Conservation (phyloP, 2,113 vertebrate genomes). For the Calidris pugnax region DNA sequence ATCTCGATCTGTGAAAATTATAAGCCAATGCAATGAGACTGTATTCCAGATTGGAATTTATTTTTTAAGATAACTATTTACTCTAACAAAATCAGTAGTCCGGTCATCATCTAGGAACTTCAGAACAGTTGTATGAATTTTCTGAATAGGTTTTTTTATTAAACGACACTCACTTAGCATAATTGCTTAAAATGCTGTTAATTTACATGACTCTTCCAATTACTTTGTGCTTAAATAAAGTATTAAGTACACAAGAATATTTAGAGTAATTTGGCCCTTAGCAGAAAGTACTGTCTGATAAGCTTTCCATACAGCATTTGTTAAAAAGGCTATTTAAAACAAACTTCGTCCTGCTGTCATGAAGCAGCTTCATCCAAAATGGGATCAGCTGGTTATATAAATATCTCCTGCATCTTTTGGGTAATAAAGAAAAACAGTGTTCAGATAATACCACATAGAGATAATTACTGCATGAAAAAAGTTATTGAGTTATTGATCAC, state of each 20-base stretch:
- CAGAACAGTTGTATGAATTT: not conserved
- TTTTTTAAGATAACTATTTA: not conserved
- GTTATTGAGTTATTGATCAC: conserved; percentile 94
- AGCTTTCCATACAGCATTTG: conserved; percentile 58
- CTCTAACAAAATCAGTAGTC: not conserved
- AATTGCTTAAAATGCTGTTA: conserved; percentile 31
- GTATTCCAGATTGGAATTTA: not conserved
- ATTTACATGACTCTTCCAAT: not conserved
- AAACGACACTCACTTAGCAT: not conserved
- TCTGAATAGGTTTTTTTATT: not conserved
- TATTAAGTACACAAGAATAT: not conserved
- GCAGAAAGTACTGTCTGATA: conserved; percentile 42
- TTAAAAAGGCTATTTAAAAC: conserved; percentile 77
- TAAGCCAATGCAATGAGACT: not conserved
- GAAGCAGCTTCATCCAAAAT: conserved; percentile 78
- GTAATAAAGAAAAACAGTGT: conserved; percentile 84
- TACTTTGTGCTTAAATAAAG: not conserved
- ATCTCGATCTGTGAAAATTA: conserved; percentile 85
- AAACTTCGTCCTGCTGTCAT: conserved; percentile 74
- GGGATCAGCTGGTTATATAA: conserved; percentile 84
- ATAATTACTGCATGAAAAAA: conserved; percentile 89
- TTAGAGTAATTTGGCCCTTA: conserved; percentile 19
- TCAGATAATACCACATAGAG: conserved; percentile 85
- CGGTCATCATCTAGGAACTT: not conserved
- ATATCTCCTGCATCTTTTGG: conserved; percentile 81